Base-by-base conservation (phyloP, 2,888 invertebrate species). In the Melanargia galathea region DNA sequence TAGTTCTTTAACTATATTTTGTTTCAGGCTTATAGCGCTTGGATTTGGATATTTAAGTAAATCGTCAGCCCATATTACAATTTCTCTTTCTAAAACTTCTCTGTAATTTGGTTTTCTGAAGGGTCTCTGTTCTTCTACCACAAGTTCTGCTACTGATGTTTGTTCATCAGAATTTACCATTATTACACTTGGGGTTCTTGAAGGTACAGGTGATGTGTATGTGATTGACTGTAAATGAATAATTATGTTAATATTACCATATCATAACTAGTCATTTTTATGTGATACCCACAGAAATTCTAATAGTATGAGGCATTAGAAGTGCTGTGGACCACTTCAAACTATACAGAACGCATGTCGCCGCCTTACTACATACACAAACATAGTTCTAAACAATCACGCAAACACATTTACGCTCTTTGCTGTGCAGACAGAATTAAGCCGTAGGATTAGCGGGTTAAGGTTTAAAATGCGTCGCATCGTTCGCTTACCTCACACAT, bases 51-150 rank as follows among this genome's bases (percentile, higher is more conserved):
- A 75, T 22, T 77, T 65, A 0, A 81, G 84, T 55, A 86, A 67
- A 10, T 75, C 72, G 55, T 75, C 67, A 0, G 80, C 64, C 80
- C 83, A 85, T 38, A 75, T 69, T 7, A 65, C 57, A 6, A 83
- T 70, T 66, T 71, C 70, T 40, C 62, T 66, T 52, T 73, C 69
- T 20, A 84, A 62, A 45, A 68, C 61, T 13, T 79, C 71, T 57
- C 73, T 77, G 11, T 79, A 66, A 46, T 43, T 40, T 16, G 24
- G 48, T 2, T 24, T 56, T 8, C 58, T 18, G 11, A n/a, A n/a
- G 64, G 20, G 48, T 30, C 52, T 45, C 30, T 11, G 2, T 7
- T 38, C 20, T 43, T 45, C 38, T 38, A 38, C 22, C 24, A 2
- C 46, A n/a, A 62, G 33, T n/a, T 64, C 70, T 4, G 72, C 65